Percentiles rank a stretch among this genome's conserved stretches.
phyloP scores from a whole-genome alignment of 2,113 vertebrate species.

The Acrocephalus kingi region DNA sequence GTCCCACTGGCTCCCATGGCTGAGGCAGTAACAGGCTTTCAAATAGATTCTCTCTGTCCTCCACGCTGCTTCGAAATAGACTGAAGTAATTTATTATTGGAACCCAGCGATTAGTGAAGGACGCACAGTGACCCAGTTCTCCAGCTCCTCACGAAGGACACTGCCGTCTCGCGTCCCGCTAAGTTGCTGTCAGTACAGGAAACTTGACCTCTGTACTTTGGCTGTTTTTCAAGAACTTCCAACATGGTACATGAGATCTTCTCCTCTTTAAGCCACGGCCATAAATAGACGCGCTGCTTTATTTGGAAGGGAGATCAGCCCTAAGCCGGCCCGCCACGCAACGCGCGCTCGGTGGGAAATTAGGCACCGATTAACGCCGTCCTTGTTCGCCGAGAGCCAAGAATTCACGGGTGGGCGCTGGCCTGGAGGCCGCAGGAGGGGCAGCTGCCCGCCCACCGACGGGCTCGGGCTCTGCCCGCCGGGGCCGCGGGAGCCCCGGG shows the following conservation, averaged over 20 bases:
- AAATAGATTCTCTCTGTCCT: not conserved
- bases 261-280: constrained; percentile 67
- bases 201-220: constrained; percentile 78
- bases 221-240: constrained; percentile 77
- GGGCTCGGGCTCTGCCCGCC: not conserved
- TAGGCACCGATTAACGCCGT: not conserved
- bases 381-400: not conserved
- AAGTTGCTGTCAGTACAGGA: constrained; percentile 72
- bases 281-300: constrained; percentile 68
- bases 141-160: constrained; percentile 53
- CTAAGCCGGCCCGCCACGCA: constrained; percentile 43
- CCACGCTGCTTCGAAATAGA: constrained; percentile 7
- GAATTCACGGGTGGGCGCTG: not conserved
- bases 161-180: constrained; percentile 39
- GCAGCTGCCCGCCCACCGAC: not conserved
- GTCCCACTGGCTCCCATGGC: not conserved
- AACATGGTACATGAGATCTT: constrained; percentile 63
- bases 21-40: not conserved
- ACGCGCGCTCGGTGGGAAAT: constrained; percentile 32
- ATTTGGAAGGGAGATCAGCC: constrained; percentile 70
- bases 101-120: constrained; percentile 60
- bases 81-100: constrained; percentile 63
- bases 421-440: not conserved
- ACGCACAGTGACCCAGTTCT: constrained; percentile 67
- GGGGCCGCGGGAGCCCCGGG: too few species aligned